A percentile compares a stretch with the other conserved stretches of the same genome.
Conservation (phyloP, 1,140 invertebrate species). For the Steinernema feltiae region DNA sequence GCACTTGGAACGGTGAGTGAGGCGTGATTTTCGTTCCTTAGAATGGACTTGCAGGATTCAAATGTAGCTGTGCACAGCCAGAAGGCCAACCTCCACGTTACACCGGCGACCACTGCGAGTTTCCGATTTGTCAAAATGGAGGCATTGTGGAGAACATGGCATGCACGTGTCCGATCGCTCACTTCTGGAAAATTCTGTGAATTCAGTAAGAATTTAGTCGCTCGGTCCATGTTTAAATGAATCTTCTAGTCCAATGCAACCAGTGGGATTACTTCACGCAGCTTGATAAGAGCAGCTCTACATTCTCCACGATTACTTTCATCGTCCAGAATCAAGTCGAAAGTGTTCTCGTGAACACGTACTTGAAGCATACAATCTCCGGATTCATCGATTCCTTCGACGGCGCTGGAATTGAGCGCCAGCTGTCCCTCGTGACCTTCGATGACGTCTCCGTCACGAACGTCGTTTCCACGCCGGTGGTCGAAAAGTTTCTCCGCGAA, state of each 20-base stretch:
- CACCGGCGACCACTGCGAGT: neutral
- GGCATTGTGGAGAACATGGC: neutral
- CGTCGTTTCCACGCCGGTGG: neutral
- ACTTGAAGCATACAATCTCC: neutral
- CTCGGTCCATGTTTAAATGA: neutral
- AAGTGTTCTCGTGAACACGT: neutral
- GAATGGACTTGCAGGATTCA: neutral
- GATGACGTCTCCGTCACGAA: neutral
- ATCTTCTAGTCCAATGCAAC: neutral
- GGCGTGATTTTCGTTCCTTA: neutral
- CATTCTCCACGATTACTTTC: neutral
- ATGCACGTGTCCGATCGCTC: conserved; percentile 11
- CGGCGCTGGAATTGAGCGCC: neutral
- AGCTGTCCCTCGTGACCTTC: neutral
- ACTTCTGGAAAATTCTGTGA: conserved; percentile 50
- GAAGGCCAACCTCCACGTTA: neutral
- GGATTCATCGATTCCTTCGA: neutral
- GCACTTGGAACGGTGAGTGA: neutral
- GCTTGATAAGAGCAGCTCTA: neutral
- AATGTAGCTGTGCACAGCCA: neutral
- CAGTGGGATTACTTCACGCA: neutral
- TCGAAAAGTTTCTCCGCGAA: neutral
- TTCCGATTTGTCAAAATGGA: neutral
- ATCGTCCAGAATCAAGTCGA: conserved; percentile 8
- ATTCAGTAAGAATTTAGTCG: conserved; percentile 17